phyloP scores from a whole-genome alignment of 53 echinoderm and acorn worm species.

The Arbacia lixula region DNA sequence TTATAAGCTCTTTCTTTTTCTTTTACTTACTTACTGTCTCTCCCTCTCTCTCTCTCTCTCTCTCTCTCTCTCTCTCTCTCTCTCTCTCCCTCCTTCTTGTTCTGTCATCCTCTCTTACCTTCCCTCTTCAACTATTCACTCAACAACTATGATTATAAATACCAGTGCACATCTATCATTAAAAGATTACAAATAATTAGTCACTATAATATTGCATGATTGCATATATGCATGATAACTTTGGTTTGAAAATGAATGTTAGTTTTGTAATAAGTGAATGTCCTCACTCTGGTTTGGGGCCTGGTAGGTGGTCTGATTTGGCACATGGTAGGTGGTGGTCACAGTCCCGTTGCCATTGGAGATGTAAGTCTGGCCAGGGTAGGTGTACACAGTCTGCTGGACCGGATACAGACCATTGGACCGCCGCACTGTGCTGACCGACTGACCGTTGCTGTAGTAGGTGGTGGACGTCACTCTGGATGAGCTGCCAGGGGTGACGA shows the following conservation, averaged over 20 bases:
- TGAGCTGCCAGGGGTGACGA: background rate
- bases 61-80: background rate
- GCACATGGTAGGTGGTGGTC: background rate
- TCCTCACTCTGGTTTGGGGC: conserved; percentile 14
- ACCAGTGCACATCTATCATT: background rate
- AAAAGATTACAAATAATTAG: background rate
- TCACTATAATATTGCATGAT: background rate
- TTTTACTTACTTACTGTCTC: background rate
- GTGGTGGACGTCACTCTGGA: conserved; percentile 47
- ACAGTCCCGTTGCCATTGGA: background rate
- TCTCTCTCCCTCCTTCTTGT: background rate
- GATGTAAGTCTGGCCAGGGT: conserved; percentile 69
- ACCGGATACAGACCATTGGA: conserved; percentile 58
- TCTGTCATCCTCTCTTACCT: background rate
- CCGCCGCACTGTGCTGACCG: conserved; percentile 10
- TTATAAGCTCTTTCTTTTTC: background rate
- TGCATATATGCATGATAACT: background rate
- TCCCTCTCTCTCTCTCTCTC: background rate
- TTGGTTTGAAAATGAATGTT: no score
- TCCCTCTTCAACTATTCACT: background rate
- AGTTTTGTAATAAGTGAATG: no score
- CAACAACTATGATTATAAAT: background rate
- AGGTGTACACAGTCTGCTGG: conserved; percentile 75
- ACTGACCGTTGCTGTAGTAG: conserved; percentile 16
- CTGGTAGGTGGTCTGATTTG: background rate